Evolutionary conservation across 1,140 invertebrate genomes (phyloP), one percentile per base, ranked within the genome.

Genomic region (Ceratosolen fusciceps): DNA sequence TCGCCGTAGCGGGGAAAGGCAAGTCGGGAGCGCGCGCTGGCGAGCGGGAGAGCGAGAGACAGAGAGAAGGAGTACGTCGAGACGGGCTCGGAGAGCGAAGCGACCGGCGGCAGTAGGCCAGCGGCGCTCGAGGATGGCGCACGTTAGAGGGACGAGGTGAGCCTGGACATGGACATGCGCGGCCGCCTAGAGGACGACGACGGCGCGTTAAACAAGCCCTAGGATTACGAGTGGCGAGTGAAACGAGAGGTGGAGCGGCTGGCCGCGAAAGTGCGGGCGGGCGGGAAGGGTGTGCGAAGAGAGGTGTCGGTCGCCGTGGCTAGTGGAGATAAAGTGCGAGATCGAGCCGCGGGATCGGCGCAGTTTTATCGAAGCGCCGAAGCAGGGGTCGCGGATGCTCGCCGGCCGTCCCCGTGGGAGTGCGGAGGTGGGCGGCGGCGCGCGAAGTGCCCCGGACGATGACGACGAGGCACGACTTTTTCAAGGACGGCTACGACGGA

Each of bases 41-140:
- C 2, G 31, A 7, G 29, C 2, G 2, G 29, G 65, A 12, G 39
- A 43, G 52, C 37, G 49, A 49, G 75, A 68, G 34, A 43, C 7
- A 37, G 24, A 24, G 62, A 12, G 60, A 16, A 52, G 56, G 81
- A 83, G 81, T 81, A 43, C 80, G 81, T 67, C 78, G 75, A 43
- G 67, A n/a, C 52, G 26, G 43, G 72, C 37, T 73, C 24, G 29
- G 24, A 52, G 49, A 49, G 65, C n/a, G n/a, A 54, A 62, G 77
- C 81, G 81, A 70, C 56, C 84, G 84, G 82, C 84, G 84, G 82
- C 88, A 90, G 89, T 90, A 89, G 88, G 88, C 88, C 88, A 90
- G 86, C 87, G 84, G 86, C 88, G 83, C 84, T 88, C 88, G 87
- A 83, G 83, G 83, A 83, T 83, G 84, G 83, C 84, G 84, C 83